These are phyloP conservation scores for Moxostoma hubbsi DNA, from an alignment of 2,797 vertebrate genomes.

Conservation along the genomic window DNA sequence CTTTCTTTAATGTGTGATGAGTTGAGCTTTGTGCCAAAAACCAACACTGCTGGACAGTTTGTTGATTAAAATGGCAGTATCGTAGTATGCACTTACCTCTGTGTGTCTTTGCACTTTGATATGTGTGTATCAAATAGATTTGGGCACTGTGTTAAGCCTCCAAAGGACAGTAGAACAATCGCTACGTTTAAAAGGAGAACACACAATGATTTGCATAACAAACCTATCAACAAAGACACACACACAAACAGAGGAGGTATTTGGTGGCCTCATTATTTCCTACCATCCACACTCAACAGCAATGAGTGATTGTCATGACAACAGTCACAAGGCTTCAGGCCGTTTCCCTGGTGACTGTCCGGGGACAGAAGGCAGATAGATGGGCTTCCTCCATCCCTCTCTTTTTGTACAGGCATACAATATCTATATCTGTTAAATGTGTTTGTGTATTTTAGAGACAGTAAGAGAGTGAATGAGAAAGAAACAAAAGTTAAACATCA, in stretches of 20 bases:
- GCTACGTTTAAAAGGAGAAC: constrained; percentile 6
- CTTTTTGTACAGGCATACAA: neutral
- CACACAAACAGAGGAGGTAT: constrained; percentile 23
- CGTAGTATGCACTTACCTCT: neutral
- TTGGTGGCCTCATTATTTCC: constrained; percentile 45
- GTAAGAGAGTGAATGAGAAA: neutral
- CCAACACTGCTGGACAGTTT: neutral
- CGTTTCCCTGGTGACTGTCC: constrained; percentile 48
- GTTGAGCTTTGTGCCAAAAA: neutral
- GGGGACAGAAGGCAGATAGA: constrained; percentile 40
- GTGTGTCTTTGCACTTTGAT: neutral
- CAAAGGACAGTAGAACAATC: constrained; percentile 6
- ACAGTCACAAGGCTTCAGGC: constrained; percentile 42
- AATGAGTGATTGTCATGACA: constrained; percentile 53
- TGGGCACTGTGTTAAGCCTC: too few species aligned
- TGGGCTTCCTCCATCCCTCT: neutral
- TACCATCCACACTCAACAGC: constrained; percentile 41
- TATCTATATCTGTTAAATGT: constrained; percentile 10
- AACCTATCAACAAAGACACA: constrained; percentile 32
- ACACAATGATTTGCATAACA: constrained; percentile 50
- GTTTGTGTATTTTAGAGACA: neutral
- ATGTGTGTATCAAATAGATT: neutral
- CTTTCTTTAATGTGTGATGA: neutral
- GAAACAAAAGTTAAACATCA: neutral
- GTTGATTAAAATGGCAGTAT: neutral